Evolutionary conservation across 92 coral and sea anemone species (phyloP), one percentile per base, ranked within the genome.

Genomic region (Scolanthus callimorphus): DNA sequence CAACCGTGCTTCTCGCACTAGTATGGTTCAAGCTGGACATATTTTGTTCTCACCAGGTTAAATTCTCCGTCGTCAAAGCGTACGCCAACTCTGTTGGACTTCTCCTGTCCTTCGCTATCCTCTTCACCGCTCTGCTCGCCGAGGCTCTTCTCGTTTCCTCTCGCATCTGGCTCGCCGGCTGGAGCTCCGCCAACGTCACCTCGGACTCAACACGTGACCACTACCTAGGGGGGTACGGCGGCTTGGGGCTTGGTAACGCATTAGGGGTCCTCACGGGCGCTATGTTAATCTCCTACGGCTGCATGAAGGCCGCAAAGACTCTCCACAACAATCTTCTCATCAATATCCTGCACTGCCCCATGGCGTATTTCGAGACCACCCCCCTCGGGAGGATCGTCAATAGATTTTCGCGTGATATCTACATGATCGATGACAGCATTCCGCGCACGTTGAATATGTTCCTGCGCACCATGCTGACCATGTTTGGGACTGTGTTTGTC

Each of bases 161-260:
- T 31, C 74, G 86, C 24, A 80, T 87, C 23, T 87, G 95, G 95
- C 64, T 87, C 11, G 89, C 95, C 20, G 76, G 73, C 20, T 87
- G 95, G 95, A 83, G 95, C 57, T 76, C 95, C 10, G 59, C 83
- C 38, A 87, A 87, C 44, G 70, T 87, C 66, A 82, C 95, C 25
- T 54, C 79, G 25, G 31, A 73, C 0, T 67, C 59, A 1, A 68
- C 62, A 31, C 86, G 90, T 49, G 83, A 87, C 76, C 31, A 29
- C 57, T 87, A 62, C 68, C 50, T 87, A 8, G 83, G 90, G 27
- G 67, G 83, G 31, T 87, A 87, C 27, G 95, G 90, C 21, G 82
- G 65, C 8, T 62, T 87, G 27, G 95, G 95, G 1, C 6, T 82
- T 17, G 76, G 85, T 1, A 85, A 87, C 60, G 86, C 74, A 19